phyloP scores from a whole-genome alignment of 2,797 vertebrate genomes.

The Pseudotriccus pelzelni region DNA sequence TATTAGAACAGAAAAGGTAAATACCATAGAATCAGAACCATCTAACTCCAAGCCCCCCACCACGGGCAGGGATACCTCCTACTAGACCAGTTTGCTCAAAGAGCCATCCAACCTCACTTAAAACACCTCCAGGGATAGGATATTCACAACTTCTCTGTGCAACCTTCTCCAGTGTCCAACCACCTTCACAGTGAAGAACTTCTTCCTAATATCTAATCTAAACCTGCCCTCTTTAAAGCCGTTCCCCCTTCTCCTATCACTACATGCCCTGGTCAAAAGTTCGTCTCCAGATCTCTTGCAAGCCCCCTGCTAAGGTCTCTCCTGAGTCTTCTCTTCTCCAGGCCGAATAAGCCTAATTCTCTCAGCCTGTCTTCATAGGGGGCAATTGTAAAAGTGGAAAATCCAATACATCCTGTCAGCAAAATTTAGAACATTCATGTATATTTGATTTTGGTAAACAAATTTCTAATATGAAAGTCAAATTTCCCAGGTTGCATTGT shows the following conservation, averaged over 20 bases:
- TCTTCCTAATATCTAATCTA: neutral
- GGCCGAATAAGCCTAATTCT: neutral
- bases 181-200: rapidly evolving
- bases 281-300: neutral
- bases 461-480: neutral
- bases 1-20: neutral
- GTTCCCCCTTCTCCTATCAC: neutral
- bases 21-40: neutral
- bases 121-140: neutral
- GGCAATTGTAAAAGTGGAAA: neutral
- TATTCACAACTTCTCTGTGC: neutral
- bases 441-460: neutral
- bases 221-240: neutral
- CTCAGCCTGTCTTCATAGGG: neutral
- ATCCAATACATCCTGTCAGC: neutral
- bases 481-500: neutral
- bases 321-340: neutral
- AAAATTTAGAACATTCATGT: neutral
- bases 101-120: neutral
- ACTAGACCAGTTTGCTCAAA: neutral
- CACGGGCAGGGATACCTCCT: neutral
- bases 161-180: neutral
- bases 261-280: rapidly evolving
- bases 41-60: neutral
- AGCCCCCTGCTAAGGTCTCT: neutral